These are phyloP conservation scores for Kryptopterus vitreolus DNA, from an alignment of 2,797 vertebrate species.

Conservation along the genomic window DNA sequence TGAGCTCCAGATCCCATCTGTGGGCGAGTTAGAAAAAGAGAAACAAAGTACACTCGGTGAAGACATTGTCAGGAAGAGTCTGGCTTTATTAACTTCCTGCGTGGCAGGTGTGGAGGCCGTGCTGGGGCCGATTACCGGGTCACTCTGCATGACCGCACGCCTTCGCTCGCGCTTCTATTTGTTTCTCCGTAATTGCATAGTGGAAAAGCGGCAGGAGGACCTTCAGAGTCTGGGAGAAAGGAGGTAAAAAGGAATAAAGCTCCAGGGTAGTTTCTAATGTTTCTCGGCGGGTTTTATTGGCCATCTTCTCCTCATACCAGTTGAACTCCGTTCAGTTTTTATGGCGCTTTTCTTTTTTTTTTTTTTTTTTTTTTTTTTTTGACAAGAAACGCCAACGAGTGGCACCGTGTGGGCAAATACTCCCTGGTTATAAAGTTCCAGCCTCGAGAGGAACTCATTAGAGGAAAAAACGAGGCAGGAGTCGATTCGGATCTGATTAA, in stretches of 20 bases:
- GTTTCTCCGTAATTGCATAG: constrained; percentile 23
- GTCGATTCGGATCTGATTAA: constrained; percentile 19
- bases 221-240: constrained; percentile 6
- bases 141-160: constrained; percentile 25
- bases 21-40: constrained; percentile 12
- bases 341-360: no score
- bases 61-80: constrained; percentile 24
- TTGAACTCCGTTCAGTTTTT: constrained; percentile 4
- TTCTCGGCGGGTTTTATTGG: constrained; percentile 13
- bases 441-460: constrained; percentile 20
- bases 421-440: neutral
- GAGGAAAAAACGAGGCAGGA: neutral
- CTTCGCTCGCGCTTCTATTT: neutral
- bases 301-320: neutral
- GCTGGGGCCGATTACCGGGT: constrained; percentile 18
- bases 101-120: constrained; percentile 26
- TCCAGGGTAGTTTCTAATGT: constrained; percentile 5
- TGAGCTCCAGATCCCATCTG: neutral
- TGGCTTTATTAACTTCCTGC: constrained; percentile 31
- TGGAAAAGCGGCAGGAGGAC: constrained; percentile 12
- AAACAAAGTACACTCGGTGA: neutral
- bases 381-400: neutral
- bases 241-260: neutral
- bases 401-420: neutral
- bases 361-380: no score